Conservation (phyloP, 2,113 vertebrate genomes). For the Psilopogon haemacephalus region DNA sequence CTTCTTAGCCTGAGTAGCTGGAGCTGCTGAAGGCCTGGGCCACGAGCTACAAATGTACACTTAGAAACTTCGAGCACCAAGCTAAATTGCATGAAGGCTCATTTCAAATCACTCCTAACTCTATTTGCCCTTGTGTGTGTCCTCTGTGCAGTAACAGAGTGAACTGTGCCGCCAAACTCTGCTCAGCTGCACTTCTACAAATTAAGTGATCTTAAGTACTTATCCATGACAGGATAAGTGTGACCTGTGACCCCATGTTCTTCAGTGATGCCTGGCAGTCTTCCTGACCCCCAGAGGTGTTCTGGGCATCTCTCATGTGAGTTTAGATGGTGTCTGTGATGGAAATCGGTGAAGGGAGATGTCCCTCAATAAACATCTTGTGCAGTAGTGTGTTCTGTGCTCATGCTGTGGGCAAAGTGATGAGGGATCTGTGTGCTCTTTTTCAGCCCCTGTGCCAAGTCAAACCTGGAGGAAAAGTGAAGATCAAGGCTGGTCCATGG, state of each 20-base stretch:
- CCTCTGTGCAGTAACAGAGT: neutral
- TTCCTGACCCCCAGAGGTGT: rapidly evolving
- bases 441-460: neutral
- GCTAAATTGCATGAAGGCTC: neutral
- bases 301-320: rapidly evolving
- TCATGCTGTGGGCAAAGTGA: neutral
- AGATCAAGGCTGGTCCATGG: neutral
- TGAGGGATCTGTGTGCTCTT: neutral
- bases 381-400: neutral
- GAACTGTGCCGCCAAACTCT: neutral
- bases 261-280: neutral
- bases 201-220: neutral
- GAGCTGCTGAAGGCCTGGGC: neutral
- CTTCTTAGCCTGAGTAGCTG: neutral
- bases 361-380: neutral
- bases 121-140: neutral
- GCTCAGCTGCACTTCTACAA: neutral
- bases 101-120: neutral
- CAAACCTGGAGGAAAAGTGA: neutral
- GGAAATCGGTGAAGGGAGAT: neutral
- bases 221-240: neutral
- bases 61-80: neutral
- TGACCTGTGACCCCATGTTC: rapidly evolving
- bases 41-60: neutral
- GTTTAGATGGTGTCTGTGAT: neutral